Evolutionary conservation across 2,888 invertebrate genomes (phyloP), one percentile per base, ranked within the genome.

Genomic region (Sinotaia quadrata): DNA sequence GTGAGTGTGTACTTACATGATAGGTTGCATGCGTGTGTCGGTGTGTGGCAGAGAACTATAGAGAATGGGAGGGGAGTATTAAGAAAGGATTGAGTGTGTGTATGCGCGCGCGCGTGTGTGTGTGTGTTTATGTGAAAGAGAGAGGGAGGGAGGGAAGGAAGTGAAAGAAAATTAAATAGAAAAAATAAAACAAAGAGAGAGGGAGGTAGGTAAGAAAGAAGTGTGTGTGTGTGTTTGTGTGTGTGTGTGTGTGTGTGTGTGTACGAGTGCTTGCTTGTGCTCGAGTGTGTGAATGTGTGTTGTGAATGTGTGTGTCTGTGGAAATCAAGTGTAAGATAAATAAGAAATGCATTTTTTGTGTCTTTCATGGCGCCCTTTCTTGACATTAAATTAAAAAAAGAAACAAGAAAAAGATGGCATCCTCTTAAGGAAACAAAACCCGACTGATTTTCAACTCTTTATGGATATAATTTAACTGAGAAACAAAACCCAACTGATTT

Each of bases 211-310:
- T 58, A 15, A 12, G 58, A 37, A 18, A 24, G 58, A 15, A 34
- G 18, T 57, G 57, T 57, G 57, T 31, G 33, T 33, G 57, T 33
- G 31, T 57, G 57, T 57, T 33, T 57, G 10, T 58, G 58, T 41
- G 58, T 36, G 58, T 12, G 4, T 36, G 58, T 41, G 37, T 36
- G 37, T 58, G 36, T 58, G 58, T 58, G 58, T 58, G 58, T 36
- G 58, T 58, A 41, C 34, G 37, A 24, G 58, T 34, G 34, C 21
- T n/a, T 15, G 34, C 10, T 18, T 57, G n/a, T 15, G 33, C 18
- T 5, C 5, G 33, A 34, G 10, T 31, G 10, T 31, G 33, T 57
- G 33, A 12, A n/a, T 57, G 57, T 33, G 57, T 57, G 57, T 21
- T 5, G 15, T 47, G 47, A 5, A 12, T 47, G 47, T 12, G 15